Percentiles rank a stretch among this genome's conserved stretches.
Evolutionary conservation across 2,113 vertebrate genomes (phyloP).

Genomic region (Apodemus speciosus): DNA sequence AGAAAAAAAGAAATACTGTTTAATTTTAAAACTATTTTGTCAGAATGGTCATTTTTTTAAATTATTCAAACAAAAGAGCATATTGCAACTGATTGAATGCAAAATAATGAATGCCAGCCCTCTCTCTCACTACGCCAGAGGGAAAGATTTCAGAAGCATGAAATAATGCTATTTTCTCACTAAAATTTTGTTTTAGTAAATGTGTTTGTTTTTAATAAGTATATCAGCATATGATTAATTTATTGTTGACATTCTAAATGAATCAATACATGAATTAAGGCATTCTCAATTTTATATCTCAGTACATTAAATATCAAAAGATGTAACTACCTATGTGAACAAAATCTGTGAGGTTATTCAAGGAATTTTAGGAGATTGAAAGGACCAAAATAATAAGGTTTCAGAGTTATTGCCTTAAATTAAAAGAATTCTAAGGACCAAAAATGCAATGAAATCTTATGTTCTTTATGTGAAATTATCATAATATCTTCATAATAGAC

Average conservation of each 20-base stretch:
- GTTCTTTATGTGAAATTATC: neutral
- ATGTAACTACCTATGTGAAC: neutral
- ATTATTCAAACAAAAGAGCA: neutral
- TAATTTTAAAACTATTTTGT: neutral
- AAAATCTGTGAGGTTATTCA: neutral
- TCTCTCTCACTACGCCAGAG: neutral
- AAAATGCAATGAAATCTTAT: neutral
- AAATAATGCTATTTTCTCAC: constrained; percentile 3
- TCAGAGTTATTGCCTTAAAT: neutral
- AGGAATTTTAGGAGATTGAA: constrained; percentile 12
- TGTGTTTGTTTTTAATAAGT: neutral
- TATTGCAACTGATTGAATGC: neutral
- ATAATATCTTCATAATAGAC: neutral
- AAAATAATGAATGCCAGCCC: neutral
- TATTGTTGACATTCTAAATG: neutral
- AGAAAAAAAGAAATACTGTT: neutral
- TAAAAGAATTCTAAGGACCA: neutral
- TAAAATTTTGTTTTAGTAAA: constrained; percentile 11
- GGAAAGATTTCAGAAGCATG: constrained; percentile 26
- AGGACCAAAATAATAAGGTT: neutral
- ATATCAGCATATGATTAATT: neutral
- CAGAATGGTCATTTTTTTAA: neutral
- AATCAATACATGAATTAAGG: neutral
- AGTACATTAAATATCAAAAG: neutral
- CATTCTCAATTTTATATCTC: constrained; percentile 27